Conservation (phyloP, 2,113 vertebrate species). For the Equus quagga region DNA sequence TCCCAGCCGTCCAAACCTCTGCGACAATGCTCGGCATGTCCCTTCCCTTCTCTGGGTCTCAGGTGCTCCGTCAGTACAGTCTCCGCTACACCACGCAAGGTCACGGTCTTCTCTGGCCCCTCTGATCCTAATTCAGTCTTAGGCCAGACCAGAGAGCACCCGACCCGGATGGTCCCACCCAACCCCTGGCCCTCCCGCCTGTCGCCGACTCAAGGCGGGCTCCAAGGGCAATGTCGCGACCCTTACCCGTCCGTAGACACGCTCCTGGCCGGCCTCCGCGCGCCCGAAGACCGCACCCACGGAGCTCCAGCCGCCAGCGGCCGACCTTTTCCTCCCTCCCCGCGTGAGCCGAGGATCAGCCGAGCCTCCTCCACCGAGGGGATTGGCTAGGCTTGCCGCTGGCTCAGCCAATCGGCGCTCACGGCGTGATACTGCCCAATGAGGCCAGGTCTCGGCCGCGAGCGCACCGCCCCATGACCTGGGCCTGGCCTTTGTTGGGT, state of each 20-base stretch:
- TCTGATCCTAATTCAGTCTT: not conserved
- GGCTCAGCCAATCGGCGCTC: conserved; percentile 6
- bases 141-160: not conserved
- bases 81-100: not conserved
- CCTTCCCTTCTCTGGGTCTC: not conserved
- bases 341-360: conserved; percentile 17
- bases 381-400: not conserved
- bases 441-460: accelerated
- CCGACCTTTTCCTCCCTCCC: not conserved
- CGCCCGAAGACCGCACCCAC: accelerated
- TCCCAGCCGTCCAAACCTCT: not conserved
- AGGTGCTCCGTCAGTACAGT: not conserved
- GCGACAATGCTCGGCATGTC: not conserved
- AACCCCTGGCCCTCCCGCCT: not conserved
- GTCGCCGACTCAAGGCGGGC: not conserved
- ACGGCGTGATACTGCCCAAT: not conserved
- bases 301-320: accelerated
- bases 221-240: not conserved
- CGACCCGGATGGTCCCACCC: not conserved
- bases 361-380: not conserved
- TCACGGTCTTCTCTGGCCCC: not conserved
- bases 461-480: not conserved
- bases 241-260: not conserved
- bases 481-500: accelerated
- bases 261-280: not conserved